A percentile compares a stretch with the other conserved stretches of the same genome.
phyloP scores from a whole-genome alignment of 2,797 vertebrate genomes.

The Acipenser transmontanus region DNA sequence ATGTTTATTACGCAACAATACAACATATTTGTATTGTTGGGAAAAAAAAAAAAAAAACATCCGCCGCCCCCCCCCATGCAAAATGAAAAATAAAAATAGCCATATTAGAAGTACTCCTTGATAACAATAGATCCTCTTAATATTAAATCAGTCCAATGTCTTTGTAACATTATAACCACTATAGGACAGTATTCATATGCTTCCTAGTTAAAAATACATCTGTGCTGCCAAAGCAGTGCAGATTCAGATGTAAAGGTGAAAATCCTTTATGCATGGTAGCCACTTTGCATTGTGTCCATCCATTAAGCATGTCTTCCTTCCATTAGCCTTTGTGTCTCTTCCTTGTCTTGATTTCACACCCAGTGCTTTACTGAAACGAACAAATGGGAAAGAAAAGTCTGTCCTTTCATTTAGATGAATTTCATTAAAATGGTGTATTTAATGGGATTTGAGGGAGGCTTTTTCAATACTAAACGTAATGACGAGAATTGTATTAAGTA shows the following conservation, averaged over 20 bases:
- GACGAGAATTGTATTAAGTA: conserved; percentile 10
- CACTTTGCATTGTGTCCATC: conserved; percentile 18
- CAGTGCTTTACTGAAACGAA: conserved; percentile 1
- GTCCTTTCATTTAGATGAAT: no score
- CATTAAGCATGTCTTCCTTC: conserved; percentile 5
- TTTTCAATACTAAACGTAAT: conserved; percentile 34
- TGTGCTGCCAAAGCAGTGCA: neutral
- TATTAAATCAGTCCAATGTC: neutral
- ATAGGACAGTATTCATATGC: neutral
- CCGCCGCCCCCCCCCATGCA: no score
- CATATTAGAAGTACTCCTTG: no score
- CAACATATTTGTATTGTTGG: no score
- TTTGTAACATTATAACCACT: neutral
- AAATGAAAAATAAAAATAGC: no score
- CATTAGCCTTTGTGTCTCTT: neutral
- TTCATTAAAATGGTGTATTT: neutral
- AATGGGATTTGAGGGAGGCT: conserved; percentile 13
- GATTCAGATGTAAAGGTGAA: neutral
- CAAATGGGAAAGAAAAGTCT: no score
- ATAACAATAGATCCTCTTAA: no score
- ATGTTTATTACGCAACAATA: no score
- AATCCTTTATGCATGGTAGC: conserved; percentile 19
- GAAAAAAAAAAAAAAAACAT: no score
- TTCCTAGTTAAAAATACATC: no score
- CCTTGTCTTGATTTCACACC: neutral